Base-by-base conservation (phyloP, 2,797 vertebrate genomes). In the Pangasius krempfi region DNA sequence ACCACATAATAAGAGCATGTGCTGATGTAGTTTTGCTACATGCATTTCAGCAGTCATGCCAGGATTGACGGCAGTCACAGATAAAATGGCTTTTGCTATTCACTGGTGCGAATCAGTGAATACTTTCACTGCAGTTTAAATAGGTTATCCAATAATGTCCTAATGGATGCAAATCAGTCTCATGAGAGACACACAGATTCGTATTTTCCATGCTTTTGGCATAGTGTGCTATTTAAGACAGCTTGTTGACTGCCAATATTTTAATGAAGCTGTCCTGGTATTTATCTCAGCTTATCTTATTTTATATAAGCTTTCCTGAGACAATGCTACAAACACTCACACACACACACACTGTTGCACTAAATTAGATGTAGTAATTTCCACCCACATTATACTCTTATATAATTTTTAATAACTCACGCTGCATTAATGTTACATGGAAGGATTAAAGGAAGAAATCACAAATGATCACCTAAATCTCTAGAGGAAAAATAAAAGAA, bases 161-260 rank as follows among this genome's bases (percentile, higher is more conserved):
- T 89, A 72, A 87, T 87, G 62, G 84, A 89, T 89, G 88, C 64
- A 89, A 90, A 80, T 89, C 54, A 13, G n/a, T 56, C 44, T 40
- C 47, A 40, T 80, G 80, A 82, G 91, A 79, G 33, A 30, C 14
- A 50, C 18, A 18, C 92, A 89, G 84, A 90, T 30, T 58, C 37
- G 52, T 13, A 56, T 56, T 79, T 33, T 79, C 30, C 50, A 79
- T 79, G 3, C 52, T 56, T 90, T 89, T 33, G 84, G 91, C 90
- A 16, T 44, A 44, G 25, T 82, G 12, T 14, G 30, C 37, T 58
- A 37, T 78, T 56, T 80, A 56, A 75, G 72, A 22, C 40, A 75
- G 40, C 18, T 47, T 73, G 72, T 73, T 12, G 37, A 44, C 16
- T 73, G 72, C 20, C 70, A 73, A 20, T 22, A 47, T 75, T 75